These are phyloP conservation scores for Tridacna crocea DNA, from an alignment of 2,888 invertebrate genomes.

Conservation along the genomic window DNA sequence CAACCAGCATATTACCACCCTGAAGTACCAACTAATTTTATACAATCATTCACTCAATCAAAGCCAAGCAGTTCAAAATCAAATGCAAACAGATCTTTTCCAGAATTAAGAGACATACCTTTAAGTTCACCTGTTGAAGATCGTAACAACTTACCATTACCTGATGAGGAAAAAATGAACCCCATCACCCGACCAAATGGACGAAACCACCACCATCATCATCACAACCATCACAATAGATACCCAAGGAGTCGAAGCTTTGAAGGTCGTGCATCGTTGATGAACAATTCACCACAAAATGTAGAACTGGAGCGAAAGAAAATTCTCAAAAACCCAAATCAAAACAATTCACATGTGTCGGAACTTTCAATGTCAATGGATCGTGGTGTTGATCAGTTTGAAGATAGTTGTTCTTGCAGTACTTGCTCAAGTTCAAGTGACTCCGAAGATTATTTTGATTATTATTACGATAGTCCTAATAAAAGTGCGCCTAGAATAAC, in stretches of 20 bases:
- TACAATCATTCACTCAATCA: conserved; percentile 47
- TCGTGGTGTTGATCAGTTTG: conserved; percentile 62
- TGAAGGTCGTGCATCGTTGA: conserved; percentile 72
- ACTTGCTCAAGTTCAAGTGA: conserved; percentile 90
- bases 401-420: conserved; percentile 90
- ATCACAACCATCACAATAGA: conserved; percentile 48
- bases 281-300: conserved; percentile 47
- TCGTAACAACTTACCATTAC: conserved; percentile 64
- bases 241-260: conserved; percentile 79
- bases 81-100: conserved; percentile 67
- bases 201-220: conserved; percentile 53
- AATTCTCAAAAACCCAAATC: conserved; percentile 57
- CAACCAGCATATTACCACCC: conserved; percentile 61
- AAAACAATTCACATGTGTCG: conserved; percentile 47
- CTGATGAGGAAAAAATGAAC: conserved; percentile 79
- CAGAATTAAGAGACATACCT: conserved; percentile 68
- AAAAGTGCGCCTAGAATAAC: conserved; percentile 93
- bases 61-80: conserved; percentile 33
- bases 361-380: conserved; percentile 60
- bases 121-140: conserved; percentile 46
- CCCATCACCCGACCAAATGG: conserved; percentile 80
- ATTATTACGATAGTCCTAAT: conserved; percentile 91
- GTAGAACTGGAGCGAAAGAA: conserved; percentile 55
- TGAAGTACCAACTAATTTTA: conserved; percentile 64
- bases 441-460: conserved; percentile 93